Evolutionary conservation across 2,888 invertebrate genomes (phyloP).

Genomic region (Criorhina ranunculi): DNA sequence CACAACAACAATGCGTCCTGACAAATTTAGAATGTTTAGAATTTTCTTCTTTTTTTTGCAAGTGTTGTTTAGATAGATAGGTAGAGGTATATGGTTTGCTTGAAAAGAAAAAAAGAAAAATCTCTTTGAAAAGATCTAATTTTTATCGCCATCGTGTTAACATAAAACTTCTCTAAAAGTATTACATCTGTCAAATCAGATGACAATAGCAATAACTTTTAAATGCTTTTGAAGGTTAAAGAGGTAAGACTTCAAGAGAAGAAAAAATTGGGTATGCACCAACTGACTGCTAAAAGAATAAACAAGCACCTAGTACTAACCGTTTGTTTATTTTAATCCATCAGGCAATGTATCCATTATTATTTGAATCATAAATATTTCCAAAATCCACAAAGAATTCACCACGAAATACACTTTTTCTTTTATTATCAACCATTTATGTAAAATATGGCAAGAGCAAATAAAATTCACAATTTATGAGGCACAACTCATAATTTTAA

Average conservation of each 20-base stretch:
- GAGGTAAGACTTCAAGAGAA: too few relatives aligned
- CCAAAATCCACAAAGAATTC: constrained; percentile 32
- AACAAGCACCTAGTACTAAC: constrained; percentile 33
- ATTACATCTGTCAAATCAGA: constrained; percentile 12
- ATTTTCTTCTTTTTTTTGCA: too few relatives aligned
- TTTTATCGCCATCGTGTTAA: not conserved
- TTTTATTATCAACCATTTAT: constrained; percentile 22
- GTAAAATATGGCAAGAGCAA: constrained; percentile 30
- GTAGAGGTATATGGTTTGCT: not conserved
- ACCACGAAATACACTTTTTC: constrained; percentile 9
- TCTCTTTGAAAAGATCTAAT: not conserved
- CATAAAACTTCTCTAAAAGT: not conserved
- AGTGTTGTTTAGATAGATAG: constrained; percentile 17
- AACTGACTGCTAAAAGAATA: constrained; percentile 35
- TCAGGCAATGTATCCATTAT: constrained; percentile 51
- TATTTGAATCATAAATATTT: constrained; percentile 1
- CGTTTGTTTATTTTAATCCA: constrained; percentile 55
- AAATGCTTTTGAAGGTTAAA: constrained; percentile 6
- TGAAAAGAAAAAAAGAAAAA: not conserved
- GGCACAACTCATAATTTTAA: constrained; percentile 65
- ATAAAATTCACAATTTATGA: constrained; percentile 70
- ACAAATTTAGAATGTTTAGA: constrained; percentile 47
- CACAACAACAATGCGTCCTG: constrained; percentile 23
- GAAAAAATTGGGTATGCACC: constrained; percentile 26
- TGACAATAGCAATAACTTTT: constrained; percentile 17